Conservation (phyloP, 2,113 vertebrate species). For the Paraplagusia blochii region DNA sequence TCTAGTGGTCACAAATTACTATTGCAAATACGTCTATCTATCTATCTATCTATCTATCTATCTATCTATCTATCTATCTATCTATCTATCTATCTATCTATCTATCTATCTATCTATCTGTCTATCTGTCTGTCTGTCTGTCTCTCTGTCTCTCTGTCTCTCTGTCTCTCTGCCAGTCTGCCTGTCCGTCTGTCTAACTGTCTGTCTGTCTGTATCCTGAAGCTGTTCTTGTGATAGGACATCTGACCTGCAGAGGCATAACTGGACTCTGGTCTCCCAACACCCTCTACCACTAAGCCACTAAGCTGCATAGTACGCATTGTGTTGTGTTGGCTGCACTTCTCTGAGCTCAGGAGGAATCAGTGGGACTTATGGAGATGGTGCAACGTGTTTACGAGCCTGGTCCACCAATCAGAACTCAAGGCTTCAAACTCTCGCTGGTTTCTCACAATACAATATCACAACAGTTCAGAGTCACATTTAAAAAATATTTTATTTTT, state of each 20-base stretch:
- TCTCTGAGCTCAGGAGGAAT: slow-evolving; percentile 31
- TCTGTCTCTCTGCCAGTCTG: too few species aligned
- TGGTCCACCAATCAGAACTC: neutral
- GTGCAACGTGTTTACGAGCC: slow-evolving; percentile 29
- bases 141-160: too few species aligned
- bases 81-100: too few species aligned
- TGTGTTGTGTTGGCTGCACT: slow-evolving; percentile 36
- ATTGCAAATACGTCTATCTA: neutral
- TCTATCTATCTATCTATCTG: too few species aligned
- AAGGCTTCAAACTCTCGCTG: too few species aligned
- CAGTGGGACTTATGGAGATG: slow-evolving; percentile 21
- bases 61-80: too few species aligned
- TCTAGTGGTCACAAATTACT: slow-evolving; percentile 10
- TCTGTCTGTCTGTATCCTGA: too few species aligned
- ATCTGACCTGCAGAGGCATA: slow-evolving; percentile 27
- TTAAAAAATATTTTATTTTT: too few species aligned
- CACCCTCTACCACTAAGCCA: slow-evolving; percentile 45
- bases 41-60: too few species aligned
- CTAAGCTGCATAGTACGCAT: slow-evolving; percentile 22
- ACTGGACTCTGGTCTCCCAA: slow-evolving; percentile 37
- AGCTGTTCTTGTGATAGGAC: too few species aligned
- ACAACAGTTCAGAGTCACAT: neutral
- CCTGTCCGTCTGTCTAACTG: too few species aligned
- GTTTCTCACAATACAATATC: neutral
- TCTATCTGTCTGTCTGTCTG: too few species aligned